These are phyloP conservation scores for Laupala kohalensis DNA, from an alignment of 1,140 invertebrate genomes.

Conservation along the genomic window DNA sequence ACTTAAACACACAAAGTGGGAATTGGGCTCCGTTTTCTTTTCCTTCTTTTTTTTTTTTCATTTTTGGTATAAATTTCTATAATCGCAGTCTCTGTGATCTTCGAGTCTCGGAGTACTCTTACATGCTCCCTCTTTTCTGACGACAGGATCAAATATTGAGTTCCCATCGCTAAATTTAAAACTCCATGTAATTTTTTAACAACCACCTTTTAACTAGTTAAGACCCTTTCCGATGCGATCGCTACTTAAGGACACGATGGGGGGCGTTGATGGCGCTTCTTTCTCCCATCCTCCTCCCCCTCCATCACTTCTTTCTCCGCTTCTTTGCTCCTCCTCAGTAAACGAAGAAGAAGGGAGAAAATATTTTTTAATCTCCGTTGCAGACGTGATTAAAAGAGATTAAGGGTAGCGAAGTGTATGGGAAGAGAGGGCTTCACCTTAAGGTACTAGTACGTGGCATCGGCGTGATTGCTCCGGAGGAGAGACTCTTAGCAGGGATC, in stretches of 20 bases:
- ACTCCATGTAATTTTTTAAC: not conserved
- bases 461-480: not conserved
- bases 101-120: not conserved
- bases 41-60: too few relatives aligned
- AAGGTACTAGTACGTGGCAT: not conserved
- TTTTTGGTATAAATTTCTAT: not conserved
- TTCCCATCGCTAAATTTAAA: not conserved
- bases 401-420: slow-evolving; percentile 7
- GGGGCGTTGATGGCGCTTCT: not conserved
- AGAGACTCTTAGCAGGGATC: not conserved
- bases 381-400: slow-evolving; percentile 11
- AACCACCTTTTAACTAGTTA: slow-evolving; percentile 7
- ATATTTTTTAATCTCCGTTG: slow-evolving; percentile 8
- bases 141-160: not conserved
- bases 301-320: not conserved
- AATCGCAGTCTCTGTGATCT: not conserved
- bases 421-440: not conserved
- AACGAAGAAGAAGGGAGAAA: slow-evolving; percentile 8
- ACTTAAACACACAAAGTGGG: not conserved
- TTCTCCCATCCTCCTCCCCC: not conserved
- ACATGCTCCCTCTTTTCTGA: not conserved
- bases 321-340: not conserved
- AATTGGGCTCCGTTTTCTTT: not conserved
- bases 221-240: not conserved
- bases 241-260: not conserved